These are phyloP conservation scores for Amblyopsis rosae DNA, from an alignment of 2,113 vertebrate genomes.

Conservation along the genomic window DNA sequence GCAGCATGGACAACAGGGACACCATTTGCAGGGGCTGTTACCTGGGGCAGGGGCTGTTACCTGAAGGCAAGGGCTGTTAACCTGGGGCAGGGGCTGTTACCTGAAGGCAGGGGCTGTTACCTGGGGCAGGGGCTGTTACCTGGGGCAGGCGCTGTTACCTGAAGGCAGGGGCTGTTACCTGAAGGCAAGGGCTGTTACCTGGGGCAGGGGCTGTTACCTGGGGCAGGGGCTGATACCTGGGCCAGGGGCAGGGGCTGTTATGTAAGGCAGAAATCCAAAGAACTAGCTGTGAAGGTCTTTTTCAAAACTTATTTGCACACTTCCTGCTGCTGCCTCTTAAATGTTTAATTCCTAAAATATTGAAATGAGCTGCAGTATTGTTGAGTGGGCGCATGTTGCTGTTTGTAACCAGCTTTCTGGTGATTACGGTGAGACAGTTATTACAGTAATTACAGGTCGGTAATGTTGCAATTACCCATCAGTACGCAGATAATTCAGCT, in stretches of 20 bases:
- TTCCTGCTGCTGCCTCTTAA: too few species aligned
- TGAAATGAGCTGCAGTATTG: background rate
- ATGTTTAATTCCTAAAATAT: background rate
- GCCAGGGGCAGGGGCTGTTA: slow-evolving; percentile 16
- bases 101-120: slow-evolving; percentile 13
- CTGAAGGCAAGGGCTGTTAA: too few species aligned
- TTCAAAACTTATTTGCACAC: background rate
- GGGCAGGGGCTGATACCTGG: slow-evolving; percentile 17
- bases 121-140: too few species aligned
- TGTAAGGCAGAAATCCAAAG: slow-evolving; percentile 6
- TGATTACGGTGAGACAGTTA: background rate
- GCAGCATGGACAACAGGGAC: background rate
- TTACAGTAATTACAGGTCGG: background rate
- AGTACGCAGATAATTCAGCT: slow-evolving; percentile 13
- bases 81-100: slow-evolving; percentile 32
- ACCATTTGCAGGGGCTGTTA: slow-evolving; percentile 3
- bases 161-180: too few species aligned
- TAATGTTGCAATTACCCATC: slow-evolving; percentile 24
- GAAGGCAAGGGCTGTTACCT: too few species aligned
- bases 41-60: slow-evolving; percentile 32
- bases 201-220: too few species aligned
- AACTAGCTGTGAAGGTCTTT: background rate
- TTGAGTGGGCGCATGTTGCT: background rate
- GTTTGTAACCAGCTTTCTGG: background rate
- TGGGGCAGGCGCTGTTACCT: too few species aligned